phyloP scores from a whole-genome alignment of 2,113 vertebrate species.

The Gadus chalcogrammus region DNA sequence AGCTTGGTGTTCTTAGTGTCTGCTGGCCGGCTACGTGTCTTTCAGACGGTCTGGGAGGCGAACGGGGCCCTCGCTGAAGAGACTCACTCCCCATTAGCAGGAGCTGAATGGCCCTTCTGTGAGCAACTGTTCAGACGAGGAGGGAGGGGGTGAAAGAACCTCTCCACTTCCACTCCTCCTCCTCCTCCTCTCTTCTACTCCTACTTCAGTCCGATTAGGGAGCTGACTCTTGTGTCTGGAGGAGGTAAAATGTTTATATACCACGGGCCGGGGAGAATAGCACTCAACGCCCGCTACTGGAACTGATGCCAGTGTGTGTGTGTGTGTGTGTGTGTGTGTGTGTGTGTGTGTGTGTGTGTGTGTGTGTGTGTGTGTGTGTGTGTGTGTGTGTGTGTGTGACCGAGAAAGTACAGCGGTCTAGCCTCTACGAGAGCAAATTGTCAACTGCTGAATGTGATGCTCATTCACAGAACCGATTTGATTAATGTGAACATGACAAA shows the following conservation, averaged over 20 bases:
- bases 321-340: background rate
- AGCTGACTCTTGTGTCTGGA: constrained; percentile 72
- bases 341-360: background rate
- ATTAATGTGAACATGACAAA: too few relatives aligned
- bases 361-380: too few relatives aligned
- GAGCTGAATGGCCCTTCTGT: constrained; percentile 72
- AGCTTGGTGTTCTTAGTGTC: constrained; percentile 65
- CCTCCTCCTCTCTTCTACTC: constrained; percentile 25
- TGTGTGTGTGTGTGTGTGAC: too few relatives aligned
- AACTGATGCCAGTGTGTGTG: background rate
- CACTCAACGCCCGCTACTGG: background rate
- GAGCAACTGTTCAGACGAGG: constrained; percentile 57
- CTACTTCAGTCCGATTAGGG: constrained; percentile 67
- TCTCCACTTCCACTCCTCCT: constrained; percentile 49
- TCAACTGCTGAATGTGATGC: too few relatives aligned
- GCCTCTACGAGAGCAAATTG: too few relatives aligned
- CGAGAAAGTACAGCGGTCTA: too few relatives aligned
- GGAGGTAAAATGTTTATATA: constrained; percentile 67
- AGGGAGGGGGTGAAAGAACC: constrained; percentile 60
- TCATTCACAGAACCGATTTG: too few relatives aligned
- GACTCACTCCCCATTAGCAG: constrained; percentile 64
- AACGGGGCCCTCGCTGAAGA: constrained; percentile 53
- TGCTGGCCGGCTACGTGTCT: constrained; percentile 61
- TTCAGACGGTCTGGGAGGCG: constrained; percentile 55
- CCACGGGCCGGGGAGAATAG: too few relatives aligned